Evolutionary conservation across 2,797 vertebrate genomes (phyloP).

Genomic region (Phyllotis vaccarum): DNA sequence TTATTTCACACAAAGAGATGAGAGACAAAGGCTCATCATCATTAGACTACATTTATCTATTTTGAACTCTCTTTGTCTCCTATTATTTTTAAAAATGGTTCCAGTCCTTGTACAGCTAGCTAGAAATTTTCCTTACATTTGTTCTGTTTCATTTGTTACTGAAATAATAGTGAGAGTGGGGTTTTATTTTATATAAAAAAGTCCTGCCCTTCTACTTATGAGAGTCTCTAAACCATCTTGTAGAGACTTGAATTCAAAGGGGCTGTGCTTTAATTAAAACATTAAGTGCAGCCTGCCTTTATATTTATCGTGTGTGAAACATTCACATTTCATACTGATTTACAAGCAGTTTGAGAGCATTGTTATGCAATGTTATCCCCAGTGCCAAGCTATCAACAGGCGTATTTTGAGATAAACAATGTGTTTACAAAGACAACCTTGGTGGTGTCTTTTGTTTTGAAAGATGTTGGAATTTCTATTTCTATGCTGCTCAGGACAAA

Average conservation of each 20-base stretch:
- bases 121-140: constrained; percentile 76
- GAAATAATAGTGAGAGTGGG: constrained; percentile 5
- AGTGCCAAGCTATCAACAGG: constrained; percentile 67
- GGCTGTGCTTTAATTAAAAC: constrained; percentile 78
- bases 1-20: constrained; percentile 82
- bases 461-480: constrained; percentile 73
- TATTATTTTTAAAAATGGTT: constrained; percentile 78
- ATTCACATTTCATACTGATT: constrained; percentile 59
- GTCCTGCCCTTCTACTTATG: constrained; percentile 45
- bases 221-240: constrained; percentile 70
- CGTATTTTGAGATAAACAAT: constrained; percentile 77
- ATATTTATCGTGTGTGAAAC: constrained; percentile 70
- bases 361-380: constrained; percentile 60
- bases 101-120: constrained; percentile 51
- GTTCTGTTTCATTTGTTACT: constrained; percentile 60
- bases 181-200: neutral
- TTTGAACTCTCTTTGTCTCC: constrained; percentile 81
- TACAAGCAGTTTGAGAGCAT: constrained; percentile 4
- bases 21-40: constrained; percentile 86
- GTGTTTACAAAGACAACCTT: constrained; percentile 66
- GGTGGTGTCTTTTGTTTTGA: constrained; percentile 72
- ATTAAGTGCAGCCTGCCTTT: constrained; percentile 67
- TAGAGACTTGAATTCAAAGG: constrained; percentile 76
- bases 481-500: constrained; percentile 71
- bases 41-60: constrained; percentile 84